Evolutionary conservation across 1,140 invertebrate genomes (phyloP).

Genomic region (Helicoverpa zea): DNA sequence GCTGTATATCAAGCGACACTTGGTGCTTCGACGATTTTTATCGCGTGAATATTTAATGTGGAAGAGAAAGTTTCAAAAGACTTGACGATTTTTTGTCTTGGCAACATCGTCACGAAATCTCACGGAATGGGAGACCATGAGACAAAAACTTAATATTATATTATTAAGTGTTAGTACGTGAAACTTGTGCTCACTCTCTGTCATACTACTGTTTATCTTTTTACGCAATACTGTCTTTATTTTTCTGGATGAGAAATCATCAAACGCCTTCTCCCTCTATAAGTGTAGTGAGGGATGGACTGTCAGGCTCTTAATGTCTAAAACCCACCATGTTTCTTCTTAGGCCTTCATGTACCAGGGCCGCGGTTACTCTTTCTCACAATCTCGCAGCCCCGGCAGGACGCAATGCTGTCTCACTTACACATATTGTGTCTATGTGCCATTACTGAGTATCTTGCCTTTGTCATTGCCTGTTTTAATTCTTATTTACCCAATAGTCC

Average conservation of each 20-base stretch:
- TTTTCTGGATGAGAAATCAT: no score
- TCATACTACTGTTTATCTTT: neutral
- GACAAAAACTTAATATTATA: neutral
- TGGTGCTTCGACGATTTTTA: neutral
- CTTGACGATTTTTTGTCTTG: neutral
- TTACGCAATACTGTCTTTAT: no score
- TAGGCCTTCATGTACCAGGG: no score
- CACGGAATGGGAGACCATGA: neutral
- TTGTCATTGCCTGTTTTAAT: neutral
- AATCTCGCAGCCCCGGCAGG: no score
- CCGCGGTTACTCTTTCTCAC: no score
- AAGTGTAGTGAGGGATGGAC: no score
- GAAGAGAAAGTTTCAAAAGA: neutral
- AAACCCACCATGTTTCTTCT: no score
- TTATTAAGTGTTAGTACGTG: slow-evolving; percentile 7
- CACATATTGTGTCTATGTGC: neutral
- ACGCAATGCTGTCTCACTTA: neutral
- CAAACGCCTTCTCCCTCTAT: no score
- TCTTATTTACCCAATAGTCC: neutral
- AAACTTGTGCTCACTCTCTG: neutral
- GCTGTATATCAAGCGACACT: neutral
- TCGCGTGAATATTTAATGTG: slow-evolving; percentile 6
- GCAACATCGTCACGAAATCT: neutral
- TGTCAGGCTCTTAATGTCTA: no score
- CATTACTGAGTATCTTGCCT: neutral